These are phyloP conservation scores for Venustaconcha ellipsiformis DNA, from an alignment of 1,140 invertebrate species.

Conservation along the genomic window DNA sequence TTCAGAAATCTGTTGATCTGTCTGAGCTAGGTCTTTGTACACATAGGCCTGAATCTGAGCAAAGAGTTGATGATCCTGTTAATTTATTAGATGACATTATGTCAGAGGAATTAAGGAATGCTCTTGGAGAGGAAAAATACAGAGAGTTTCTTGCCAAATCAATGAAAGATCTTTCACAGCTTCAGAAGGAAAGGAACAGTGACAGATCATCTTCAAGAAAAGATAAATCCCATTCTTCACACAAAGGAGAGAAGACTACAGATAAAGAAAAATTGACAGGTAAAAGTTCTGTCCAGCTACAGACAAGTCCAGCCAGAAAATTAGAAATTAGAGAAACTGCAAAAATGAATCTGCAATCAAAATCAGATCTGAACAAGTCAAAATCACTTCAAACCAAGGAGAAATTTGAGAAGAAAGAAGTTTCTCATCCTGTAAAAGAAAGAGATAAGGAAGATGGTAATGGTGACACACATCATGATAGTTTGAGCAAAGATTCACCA, in stretches of 20 bases:
- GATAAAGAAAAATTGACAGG: constrained; percentile 15
- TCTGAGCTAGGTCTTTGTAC: constrained; percentile 43
- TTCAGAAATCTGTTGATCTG: constrained; percentile 19
- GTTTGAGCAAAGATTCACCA: constrained; percentile 8
- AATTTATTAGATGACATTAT: constrained; percentile 32
- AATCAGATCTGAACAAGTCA: not conserved
- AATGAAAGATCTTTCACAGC: constrained; percentile 36
- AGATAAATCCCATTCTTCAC: constrained; percentile 12
- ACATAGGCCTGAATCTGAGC: constrained; percentile 36
- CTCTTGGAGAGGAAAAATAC: constrained; percentile 48
- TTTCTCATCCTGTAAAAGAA: constrained; percentile 3
- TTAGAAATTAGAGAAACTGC: constrained; percentile 1
- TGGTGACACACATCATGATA: constrained; percentile 7
- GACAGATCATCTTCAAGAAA: constrained; percentile 29
- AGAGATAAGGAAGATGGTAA: constrained; percentile 1
- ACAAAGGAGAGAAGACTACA: not conserved
- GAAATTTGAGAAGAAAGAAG: constrained; percentile 2
- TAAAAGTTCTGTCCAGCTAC: too few species aligned
- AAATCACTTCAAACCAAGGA: constrained; percentile 1
- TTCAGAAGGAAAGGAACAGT: constrained; percentile 31
- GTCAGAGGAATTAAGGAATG: constrained; percentile 34
- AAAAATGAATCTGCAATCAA: constrained; percentile 4
- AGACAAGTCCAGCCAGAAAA: not conserved
- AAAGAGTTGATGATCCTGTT: constrained; percentile 13
- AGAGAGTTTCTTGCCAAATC: constrained; percentile 45